Conservation (phyloP, 1,140 invertebrate species). For the Thrips palmi region DNA sequence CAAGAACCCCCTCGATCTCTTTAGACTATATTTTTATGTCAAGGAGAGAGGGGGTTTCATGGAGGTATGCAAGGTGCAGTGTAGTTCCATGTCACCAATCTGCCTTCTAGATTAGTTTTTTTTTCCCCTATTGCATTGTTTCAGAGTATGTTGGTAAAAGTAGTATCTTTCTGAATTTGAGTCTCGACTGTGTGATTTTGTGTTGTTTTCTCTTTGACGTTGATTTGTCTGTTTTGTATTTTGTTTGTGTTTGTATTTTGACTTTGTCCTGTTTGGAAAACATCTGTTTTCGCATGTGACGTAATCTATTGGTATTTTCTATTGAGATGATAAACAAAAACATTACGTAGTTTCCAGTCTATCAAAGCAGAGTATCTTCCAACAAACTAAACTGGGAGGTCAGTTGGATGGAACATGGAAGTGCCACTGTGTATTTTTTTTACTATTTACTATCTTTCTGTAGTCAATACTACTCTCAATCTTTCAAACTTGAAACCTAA, state of each 20-base stretch:
- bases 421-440: too few relatives aligned
- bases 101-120: constrained; percentile 19
- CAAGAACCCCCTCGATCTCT: constrained; percentile 95
- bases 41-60: constrained; percentile 93
- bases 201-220: constrained; percentile 22
- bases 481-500: too few relatives aligned
- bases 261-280: too few relatives aligned
- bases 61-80: constrained; percentile 74
- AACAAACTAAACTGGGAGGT: too few relatives aligned
- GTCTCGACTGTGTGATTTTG: constrained; percentile 10
- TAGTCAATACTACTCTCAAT: too few relatives aligned
- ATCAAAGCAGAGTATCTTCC: too few relatives aligned
- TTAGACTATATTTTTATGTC: constrained; percentile 83
- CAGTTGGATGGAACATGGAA: too few relatives aligned
- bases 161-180: constrained; percentile 8
- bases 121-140: constrained; percentile 13
- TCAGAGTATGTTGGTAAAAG: constrained; percentile 8
- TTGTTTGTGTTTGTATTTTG: constrained; percentile 19
- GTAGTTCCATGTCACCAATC: constrained; percentile 40
- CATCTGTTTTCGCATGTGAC: too few relatives aligned
- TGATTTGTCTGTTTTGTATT: constrained; percentile 18
- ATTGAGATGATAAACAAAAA: too few relatives aligned
- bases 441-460: too few relatives aligned
- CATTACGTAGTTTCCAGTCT: too few relatives aligned
- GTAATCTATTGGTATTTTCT: too few relatives aligned